Percentiles rank a stretch among this genome's conserved stretches.
phyloP scores from a whole-genome alignment of 2,797 vertebrate species.

The Danio jaintianensis region DNA sequence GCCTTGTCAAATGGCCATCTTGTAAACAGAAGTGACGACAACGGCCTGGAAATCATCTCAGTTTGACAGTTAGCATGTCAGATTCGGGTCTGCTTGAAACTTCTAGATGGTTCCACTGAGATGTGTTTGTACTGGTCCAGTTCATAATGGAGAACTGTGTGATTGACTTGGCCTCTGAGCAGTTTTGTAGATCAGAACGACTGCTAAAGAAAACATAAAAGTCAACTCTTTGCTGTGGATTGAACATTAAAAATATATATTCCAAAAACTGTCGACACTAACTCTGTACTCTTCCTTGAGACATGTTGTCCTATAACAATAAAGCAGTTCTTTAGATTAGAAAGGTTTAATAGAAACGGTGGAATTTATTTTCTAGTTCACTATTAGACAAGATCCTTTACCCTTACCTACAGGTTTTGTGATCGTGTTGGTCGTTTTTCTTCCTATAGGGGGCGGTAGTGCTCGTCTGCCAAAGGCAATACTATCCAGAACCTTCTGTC shows the following conservation, averaged over 20 bases:
- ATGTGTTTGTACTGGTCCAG: constrained; percentile 72
- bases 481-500: constrained; percentile 69
- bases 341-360: not conserved
- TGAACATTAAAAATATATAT: not conserved
- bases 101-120: constrained; percentile 65
- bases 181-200: constrained; percentile 66
- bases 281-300: constrained; percentile 3
- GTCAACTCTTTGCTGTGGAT: not conserved
- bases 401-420: not conserved
- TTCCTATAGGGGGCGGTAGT: constrained; percentile 46
- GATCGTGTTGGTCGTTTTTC: constrained; percentile 17
- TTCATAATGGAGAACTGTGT: constrained; percentile 74
- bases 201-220: constrained; percentile 60
- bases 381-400: not conserved
- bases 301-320: constrained; percentile 14
- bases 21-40: not conserved
- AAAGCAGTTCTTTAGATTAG: not conserved
- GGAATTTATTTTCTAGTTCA: not conserved
- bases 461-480: constrained; percentile 77
- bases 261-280: not conserved
- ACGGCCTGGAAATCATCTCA: constrained; percentile 68
- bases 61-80: constrained; percentile 70
- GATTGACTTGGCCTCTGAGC: constrained; percentile 68
- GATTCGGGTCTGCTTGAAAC: constrained; percentile 44
- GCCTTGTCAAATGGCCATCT: not conserved